phyloP scores from a whole-genome alignment of 1,140 invertebrate genomes.

The Leptopilina clavipes region DNA sequence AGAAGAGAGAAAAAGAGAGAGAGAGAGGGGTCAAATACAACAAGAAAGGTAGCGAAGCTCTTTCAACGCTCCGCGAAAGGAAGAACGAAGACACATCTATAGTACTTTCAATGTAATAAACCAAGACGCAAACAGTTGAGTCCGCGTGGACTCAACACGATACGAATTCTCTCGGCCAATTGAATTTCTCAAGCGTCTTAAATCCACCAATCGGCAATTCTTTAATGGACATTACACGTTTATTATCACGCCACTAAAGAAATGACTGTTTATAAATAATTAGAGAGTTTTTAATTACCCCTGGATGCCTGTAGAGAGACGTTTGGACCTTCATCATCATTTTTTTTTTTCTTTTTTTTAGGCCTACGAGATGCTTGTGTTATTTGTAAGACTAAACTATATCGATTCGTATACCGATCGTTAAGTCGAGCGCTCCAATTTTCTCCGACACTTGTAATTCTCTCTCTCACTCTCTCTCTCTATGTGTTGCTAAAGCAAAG shows the following conservation, averaged over 20 bases:
- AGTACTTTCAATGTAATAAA: neutral
- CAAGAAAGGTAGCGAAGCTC: no score
- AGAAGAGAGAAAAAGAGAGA: neutral
- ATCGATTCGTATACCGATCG: slow-evolving; percentile 53
- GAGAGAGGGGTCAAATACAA: neutral
- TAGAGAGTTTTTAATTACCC: slow-evolving; percentile 75
- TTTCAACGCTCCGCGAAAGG: neutral
- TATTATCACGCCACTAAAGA: slow-evolving; percentile 65
- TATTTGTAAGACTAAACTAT: slow-evolving; percentile 51
- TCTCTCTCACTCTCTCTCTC: neutral
- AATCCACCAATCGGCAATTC: slow-evolving; percentile 40
- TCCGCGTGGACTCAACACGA: slow-evolving; percentile 68
- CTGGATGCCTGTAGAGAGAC: no score
- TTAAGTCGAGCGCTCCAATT: slow-evolving; percentile 54
- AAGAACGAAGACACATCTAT: slow-evolving; percentile 36
- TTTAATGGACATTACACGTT: slow-evolving; percentile 60
- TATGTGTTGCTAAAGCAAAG: slow-evolving; percentile 11
- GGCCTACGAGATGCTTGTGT: slow-evolving; percentile 44
- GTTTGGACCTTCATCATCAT: slow-evolving; percentile 23
- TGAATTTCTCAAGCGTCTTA: neutral
- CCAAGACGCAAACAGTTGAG: slow-evolving; percentile 37
- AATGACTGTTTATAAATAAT: slow-evolving; percentile 76
- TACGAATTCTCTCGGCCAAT: slow-evolving; percentile 51
- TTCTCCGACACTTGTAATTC: slow-evolving; percentile 49
- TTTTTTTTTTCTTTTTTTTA: no score